Base-by-base conservation (phyloP, 2,113 vertebrate genomes). In the Phylloscopus trochiloides region DNA sequence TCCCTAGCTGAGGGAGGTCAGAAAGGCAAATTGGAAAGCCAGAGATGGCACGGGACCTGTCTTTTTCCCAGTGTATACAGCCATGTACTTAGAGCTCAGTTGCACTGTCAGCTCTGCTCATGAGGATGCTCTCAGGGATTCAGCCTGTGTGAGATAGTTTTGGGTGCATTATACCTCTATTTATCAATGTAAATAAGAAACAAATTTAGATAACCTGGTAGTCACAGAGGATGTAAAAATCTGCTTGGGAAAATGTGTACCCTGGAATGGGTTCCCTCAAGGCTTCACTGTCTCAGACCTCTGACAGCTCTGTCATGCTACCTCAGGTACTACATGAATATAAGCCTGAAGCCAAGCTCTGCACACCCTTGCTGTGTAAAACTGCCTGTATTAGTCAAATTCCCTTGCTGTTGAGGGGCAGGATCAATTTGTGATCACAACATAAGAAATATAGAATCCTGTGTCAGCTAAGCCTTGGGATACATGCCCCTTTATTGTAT, bases 1-100 rank as follows among this genome's bases (percentile, higher is more conserved):
- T 79, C 25, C 50, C 24, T 43, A 58, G 34, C 12, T 40, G 12
- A 8, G 28, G 29, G 14, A 89, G 34, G 50, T 54, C 48, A 58
- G 29, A 73, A 72, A 72, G 10, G 5, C 4, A 38, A 26, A 8
- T 3, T 1, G 29, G 52, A 90, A 63, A 76, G 15, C 9, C 42
- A 16, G 48, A 43, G 47, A 10, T 72, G 22, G 14, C 29, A 42
- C 1, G 0, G 7, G 5, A 58, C 3, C 8, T 36, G 8, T 32
- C 52, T 80, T 89, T 75, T 52, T 10, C 31, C 48, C 34, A 50
- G 5, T 24, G 8, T 25, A 3, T 51, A 21, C 13, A 52, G 15
- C 47, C 3, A 2, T 32, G 20, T 47, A 18, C 25, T 62, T 67
- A 31, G 1, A 34, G 0, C 8, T 1, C 0, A 72, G 19, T 51